These are phyloP conservation scores for Phasianus colchicus DNA, from an alignment of 2,113 vertebrate genomes.

Conservation along the genomic window DNA sequence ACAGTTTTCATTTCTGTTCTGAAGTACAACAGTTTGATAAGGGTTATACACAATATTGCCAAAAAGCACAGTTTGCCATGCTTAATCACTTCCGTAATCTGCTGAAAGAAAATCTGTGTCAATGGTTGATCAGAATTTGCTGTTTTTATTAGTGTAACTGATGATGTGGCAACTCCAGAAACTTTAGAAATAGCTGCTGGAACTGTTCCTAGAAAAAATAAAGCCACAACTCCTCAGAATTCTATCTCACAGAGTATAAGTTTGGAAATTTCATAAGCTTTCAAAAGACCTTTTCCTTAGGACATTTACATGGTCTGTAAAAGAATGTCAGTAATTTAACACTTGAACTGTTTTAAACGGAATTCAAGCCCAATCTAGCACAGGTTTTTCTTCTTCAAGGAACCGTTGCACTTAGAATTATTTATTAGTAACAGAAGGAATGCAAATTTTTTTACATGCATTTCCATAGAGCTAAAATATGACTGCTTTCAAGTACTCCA, in stretches of 20 bases:
- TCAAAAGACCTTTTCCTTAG: constrained; percentile 68
- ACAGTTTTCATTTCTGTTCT: constrained; percentile 4
- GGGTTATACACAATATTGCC: not conserved
- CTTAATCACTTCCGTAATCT: constrained; percentile 39
- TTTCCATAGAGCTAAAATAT: constrained; percentile 10
- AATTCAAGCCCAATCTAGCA: not conserved
- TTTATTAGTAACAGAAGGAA: constrained; percentile 22
- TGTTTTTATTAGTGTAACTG: constrained; percentile 67
- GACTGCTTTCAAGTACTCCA: constrained; percentile 6
- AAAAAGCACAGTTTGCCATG: not conserved
- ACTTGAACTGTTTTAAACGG: constrained; percentile 39
- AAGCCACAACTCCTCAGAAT: constrained; percentile 60
- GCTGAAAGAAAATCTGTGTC: constrained; percentile 28
- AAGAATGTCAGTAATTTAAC: constrained; percentile 72
- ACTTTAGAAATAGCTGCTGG: constrained; percentile 75
- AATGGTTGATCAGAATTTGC: constrained; percentile 34
- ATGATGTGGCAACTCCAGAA: constrained; percentile 79
- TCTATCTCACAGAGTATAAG: constrained; percentile 59
- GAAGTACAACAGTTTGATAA: not conserved
- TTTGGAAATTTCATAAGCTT: constrained; percentile 70
- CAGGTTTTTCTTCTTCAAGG: constrained; percentile 4
- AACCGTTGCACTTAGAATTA: constrained; percentile 18
- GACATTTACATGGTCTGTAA: constrained; percentile 70
- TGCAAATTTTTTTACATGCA: constrained; percentile 1
- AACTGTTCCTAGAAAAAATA: constrained; percentile 57